Conservation (phyloP, 92 coral and sea anemone species). For the Galaxea fascicularis region DNA sequence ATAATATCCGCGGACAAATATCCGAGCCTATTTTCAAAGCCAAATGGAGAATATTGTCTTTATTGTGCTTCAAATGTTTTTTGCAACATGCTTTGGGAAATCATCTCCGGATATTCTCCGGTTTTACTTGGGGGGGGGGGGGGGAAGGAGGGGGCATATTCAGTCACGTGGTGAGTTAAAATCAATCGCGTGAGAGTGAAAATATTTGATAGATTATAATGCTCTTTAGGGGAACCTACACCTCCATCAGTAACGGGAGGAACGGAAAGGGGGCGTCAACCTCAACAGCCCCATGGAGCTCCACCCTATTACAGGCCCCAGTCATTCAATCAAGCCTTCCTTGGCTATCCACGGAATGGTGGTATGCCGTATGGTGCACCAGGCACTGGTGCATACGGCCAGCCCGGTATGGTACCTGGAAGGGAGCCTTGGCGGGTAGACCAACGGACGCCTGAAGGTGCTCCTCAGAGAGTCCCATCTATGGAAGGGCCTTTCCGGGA, state of each 20-base stretch:
- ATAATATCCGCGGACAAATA: too few species aligned
- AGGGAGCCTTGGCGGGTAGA: constrained; percentile 61
- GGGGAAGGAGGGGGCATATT: too few species aligned
- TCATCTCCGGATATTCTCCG: too few species aligned
- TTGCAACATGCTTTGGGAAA: too few species aligned
- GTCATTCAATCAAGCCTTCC: constrained; percentile 67
- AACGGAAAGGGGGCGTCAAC: constrained; percentile 67
- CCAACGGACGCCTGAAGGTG: constrained; percentile 35
- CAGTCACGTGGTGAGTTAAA: neutral
- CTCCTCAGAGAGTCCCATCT: constrained; percentile 27
- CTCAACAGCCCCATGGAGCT: constrained; percentile 67
- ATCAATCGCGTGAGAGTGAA: too few species aligned
- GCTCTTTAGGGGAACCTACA: constrained; percentile 77
- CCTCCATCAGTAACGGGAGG: constrained; percentile 86
- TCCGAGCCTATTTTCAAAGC: too few species aligned
- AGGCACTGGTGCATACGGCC: constrained; percentile 46
- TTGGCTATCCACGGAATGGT: constrained; percentile 68
- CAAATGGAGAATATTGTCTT: too few species aligned
- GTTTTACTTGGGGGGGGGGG: too few species aligned
- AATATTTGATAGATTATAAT: too few species aligned
- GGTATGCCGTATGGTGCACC: constrained; percentile 60
- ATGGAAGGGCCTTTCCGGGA: constrained; percentile 24
- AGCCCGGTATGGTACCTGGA: constrained; percentile 62
- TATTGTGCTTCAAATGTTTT: too few species aligned
- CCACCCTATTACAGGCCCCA: constrained; percentile 71